Evolutionary conservation across 2,797 vertebrate genomes (phyloP).

Genomic region (Moxostoma hubbsi): DNA sequence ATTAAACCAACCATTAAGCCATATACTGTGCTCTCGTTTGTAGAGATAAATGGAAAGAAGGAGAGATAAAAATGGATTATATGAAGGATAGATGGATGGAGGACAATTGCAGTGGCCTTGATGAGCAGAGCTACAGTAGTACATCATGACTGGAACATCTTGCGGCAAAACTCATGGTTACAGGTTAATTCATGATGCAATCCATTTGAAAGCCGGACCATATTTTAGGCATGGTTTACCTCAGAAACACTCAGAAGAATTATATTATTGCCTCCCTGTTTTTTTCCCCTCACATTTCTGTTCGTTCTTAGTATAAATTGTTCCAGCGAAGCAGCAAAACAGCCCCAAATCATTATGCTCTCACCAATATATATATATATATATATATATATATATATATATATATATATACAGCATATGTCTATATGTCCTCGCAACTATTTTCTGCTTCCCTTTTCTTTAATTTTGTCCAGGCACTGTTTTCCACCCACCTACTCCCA

Average conservation of each 20-base stretch:
- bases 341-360: too few relatives aligned
- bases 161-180: slow-evolving; percentile 12
- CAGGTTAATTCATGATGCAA: slow-evolving; percentile 38
- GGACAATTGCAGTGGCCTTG: slow-evolving; percentile 56
- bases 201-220: slow-evolving; percentile 29
- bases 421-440: background rate
- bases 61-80: slow-evolving; percentile 33
- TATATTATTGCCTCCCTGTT: background rate
- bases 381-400: too few relatives aligned
- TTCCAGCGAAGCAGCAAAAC: too few relatives aligned
- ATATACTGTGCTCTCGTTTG: slow-evolving; percentile 31
- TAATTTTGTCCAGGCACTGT: background rate
- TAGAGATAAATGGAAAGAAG: slow-evolving; percentile 45
- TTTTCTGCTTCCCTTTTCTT: background rate
- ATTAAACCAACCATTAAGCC: slow-evolving; percentile 59
- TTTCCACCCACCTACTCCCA: background rate
- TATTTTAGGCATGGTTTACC: slow-evolving; percentile 47
- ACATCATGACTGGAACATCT: slow-evolving; percentile 46
- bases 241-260: slow-evolving; percentile 26
- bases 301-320: background rate
- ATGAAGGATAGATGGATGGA: slow-evolving; percentile 36
- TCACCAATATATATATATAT: too few relatives aligned
- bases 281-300: background rate
- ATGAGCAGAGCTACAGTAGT: slow-evolving; percentile 34
- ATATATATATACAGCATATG: too few relatives aligned